Conservation (phyloP, 2,888 invertebrate species). For the Pristionchus exspectatus region DNA sequence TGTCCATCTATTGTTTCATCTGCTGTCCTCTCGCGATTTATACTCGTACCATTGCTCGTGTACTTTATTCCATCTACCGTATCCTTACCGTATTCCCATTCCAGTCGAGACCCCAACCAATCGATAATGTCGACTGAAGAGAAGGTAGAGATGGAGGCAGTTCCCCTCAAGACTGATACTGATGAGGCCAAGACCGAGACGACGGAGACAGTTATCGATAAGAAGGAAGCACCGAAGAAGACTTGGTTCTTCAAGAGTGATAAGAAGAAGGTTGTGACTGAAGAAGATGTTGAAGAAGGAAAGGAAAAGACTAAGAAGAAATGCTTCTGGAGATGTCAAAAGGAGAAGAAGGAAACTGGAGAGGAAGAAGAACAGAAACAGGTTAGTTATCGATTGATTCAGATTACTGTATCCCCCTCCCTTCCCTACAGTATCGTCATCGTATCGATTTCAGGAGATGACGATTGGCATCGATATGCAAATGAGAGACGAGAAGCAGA, state of each 20-base stretch:
- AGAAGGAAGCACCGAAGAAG: slow-evolving; percentile 58
- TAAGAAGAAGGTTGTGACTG: slow-evolving; percentile 41
- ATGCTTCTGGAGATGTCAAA: slow-evolving; percentile 52
- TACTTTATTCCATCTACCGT: background rate
- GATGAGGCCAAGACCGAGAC: slow-evolving; percentile 62
- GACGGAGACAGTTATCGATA: slow-evolving; percentile 55
- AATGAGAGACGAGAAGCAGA: slow-evolving; percentile 78
- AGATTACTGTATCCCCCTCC: background rate
- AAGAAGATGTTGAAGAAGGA: slow-evolving; percentile 60
- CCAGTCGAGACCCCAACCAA: slow-evolving; percentile 6
- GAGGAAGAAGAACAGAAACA: slow-evolving; percentile 19
- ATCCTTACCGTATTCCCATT: background rate
- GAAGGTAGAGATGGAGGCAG: slow-evolving; percentile 69
- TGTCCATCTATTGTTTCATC: background rate
- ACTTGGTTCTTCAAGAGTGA: slow-evolving; percentile 58
- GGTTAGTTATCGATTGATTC: background rate
- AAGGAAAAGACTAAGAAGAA: slow-evolving; percentile 59
- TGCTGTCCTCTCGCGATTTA: background rate
- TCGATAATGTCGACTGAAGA: slow-evolving; percentile 62
- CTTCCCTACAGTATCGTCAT: background rate
- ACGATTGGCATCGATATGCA: slow-evolving; percentile 79
- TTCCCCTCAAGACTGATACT: slow-evolving; percentile 72
- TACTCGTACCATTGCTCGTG: background rate
- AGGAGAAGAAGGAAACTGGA: slow-evolving; percentile 45
- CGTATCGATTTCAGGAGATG: slow-evolving; percentile 58